Conservation (phyloP, 2,113 vertebrate genomes). For the Oriolus oriolus region DNA sequence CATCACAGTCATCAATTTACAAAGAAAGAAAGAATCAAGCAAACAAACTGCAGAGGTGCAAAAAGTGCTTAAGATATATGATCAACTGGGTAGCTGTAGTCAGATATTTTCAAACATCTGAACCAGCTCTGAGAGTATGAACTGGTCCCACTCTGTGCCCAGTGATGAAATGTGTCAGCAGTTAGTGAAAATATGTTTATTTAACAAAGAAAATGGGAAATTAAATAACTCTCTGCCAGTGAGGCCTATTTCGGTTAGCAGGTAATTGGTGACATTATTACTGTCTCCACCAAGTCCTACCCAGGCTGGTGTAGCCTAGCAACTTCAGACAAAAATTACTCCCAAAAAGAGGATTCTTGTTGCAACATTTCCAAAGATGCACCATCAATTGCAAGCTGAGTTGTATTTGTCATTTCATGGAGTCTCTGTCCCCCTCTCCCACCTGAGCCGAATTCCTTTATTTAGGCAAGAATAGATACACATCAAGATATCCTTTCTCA, state of each 20-base stretch:
- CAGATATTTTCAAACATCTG: background rate
- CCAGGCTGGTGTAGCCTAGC: background rate
- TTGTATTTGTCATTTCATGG: background rate
- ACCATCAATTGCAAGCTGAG: background rate
- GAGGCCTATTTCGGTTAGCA: background rate
- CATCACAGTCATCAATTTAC: background rate
- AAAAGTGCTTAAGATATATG: background rate
- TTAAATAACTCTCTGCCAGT: background rate
- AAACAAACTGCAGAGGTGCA: background rate
- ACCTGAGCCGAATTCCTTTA: background rate
- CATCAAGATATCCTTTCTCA: background rate
- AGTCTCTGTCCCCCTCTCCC: background rate
- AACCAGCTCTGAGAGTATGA: background rate
- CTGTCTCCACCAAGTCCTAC: background rate
- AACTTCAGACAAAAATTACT: background rate
- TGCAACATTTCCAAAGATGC: background rate
- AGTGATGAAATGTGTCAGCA: background rate
- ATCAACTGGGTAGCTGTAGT: rapidly evolving
- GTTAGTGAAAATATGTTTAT: background rate
- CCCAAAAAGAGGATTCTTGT: background rate
- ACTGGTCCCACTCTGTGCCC: background rate
- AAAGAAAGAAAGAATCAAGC: background rate
- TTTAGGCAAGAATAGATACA: background rate
- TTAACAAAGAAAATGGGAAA: background rate
- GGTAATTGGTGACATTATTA: background rate